phyloP scores from a whole-genome alignment of 2,113 vertebrate species.

The Archilochus colubris region DNA sequence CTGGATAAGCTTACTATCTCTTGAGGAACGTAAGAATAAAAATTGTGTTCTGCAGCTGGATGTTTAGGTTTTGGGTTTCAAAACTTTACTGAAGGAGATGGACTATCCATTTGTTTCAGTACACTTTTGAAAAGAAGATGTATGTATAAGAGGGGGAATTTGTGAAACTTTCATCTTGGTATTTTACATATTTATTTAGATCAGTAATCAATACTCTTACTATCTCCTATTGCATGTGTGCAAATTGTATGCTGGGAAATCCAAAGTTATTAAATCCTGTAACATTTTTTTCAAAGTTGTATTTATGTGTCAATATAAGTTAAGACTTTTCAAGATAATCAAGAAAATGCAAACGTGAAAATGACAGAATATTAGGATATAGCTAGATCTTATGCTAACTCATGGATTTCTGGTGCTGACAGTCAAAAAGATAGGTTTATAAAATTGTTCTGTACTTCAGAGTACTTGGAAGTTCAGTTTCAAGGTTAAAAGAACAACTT shows the following conservation, averaged over 20 bases:
- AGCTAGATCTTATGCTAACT: not conserved
- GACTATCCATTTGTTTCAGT: not conserved
- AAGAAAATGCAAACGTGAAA: not conserved
- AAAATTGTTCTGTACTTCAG: not conserved
- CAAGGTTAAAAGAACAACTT: not conserved
- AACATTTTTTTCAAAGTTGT: not conserved
- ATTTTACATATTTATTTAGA: not conserved
- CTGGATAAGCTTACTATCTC: not conserved
- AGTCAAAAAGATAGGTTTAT: not conserved
- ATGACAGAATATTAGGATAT: not conserved
- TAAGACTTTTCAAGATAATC: not conserved
- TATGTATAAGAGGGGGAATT: accelerated
- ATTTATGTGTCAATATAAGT: not conserved
- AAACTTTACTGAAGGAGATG: not conserved
- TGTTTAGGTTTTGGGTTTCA: not conserved
- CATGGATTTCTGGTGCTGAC: not conserved
- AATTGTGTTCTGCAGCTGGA: not conserved
- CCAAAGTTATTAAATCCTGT: not conserved
- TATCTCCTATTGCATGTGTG: not conserved
- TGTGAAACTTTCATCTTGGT: not conserved
- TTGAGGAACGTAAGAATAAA: not conserved
- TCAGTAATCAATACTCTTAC: not conserved
- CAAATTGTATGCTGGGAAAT: not conserved
- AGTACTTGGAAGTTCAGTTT: not conserved
- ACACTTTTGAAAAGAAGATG: not conserved